Evolutionary conservation across 2,888 invertebrate genomes (phyloP), one percentile per base, ranked within the genome.

Genomic region (Cephus nigrinus): DNA sequence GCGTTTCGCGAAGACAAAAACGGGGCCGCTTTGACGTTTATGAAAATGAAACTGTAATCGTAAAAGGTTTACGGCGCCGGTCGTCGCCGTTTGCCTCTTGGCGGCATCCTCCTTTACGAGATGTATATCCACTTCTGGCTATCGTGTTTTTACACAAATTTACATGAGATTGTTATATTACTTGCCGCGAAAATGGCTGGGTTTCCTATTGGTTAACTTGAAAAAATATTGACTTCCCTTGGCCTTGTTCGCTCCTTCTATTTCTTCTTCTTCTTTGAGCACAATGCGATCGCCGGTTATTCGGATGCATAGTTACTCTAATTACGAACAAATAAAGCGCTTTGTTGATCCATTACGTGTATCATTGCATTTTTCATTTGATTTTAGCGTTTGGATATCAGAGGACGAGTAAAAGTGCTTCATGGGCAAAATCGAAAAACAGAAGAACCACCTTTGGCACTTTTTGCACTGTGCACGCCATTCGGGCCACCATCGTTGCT

Each of bases 401-500:
- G 98, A 90, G 99, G 99, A 74, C 95, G 98, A 83, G 97, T 99
- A 77, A 97, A 98, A 92, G 96, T 98, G 1, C 94, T 99, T 11
- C 98, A 99, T 89, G 99, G 99, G 0, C 98, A 99, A 92, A 98
- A 98, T 91, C 95, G 97, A 85, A 98, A 98, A 92, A 96, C 96
- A 5, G 98, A 98, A 91, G 98, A 98, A 86, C 98, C 98, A 3
- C 98, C 98, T 0, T 90, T 99, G 90, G 99, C 98, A 1, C 93
- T 99, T 76, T 99, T 99, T 90, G 99, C 99, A 81, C 96, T 99
- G 78, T 99, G 99, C 92, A 99, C 99, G 4, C 99, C 99, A 0
- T 99, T 99, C 89, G 99, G 99, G 0, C 99, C 99, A 23, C 98
- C 99, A 33, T 98, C 98, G 78, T 93, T 99, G 76, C 94, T 99